Base-by-base conservation (phyloP, 2,797 vertebrate genomes). In the Triplophysa yarkandensis region DNA sequence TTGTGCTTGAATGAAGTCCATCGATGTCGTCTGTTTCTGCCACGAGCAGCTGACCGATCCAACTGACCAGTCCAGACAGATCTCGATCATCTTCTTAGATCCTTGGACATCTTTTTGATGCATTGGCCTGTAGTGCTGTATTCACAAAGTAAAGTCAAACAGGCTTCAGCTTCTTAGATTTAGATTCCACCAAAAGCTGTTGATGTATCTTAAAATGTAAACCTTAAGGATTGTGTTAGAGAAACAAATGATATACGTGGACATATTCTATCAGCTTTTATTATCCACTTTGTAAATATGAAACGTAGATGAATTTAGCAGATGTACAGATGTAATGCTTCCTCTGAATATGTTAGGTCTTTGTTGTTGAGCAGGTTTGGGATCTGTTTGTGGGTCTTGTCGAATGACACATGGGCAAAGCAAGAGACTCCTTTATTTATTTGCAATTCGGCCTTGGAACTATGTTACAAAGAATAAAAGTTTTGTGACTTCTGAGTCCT, bases 341-440 rank as follows among this genome's bases (percentile, higher is more conserved):
- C 72, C 77, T 87, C 80, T 80, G 66, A 76, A 68, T 67, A 14
- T 77, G 85, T 88, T 88, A 83, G 86, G 86, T 84, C 72, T 78
- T 81, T 69, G 87, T 85, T 87, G 84, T 65, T 77, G 79, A 85
- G 67, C 55, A 55, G 64, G 82, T 85, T 76, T 80, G 68, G 77
- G 80, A 70, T 79, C 48, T 68, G 74, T 86, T 76, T 68, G 74
- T 84, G 82, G 85, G 84, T 69, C 64, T 61, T 70, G 77, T 78
- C 82, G 79, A 85, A 71, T 74, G 71, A 90, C 52, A 58, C 80
- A 73, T 73, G 82, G 87, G 71, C 83, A 82, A 82, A 90, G 83
- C 86, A 88, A 88, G 83, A 87, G 87, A 87, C 89, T 86, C 89
- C 84, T 85, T 91, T 94, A 93, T 95, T 95, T 95, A 94, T 95